A percentile compares a stretch with the other conserved stretches of the same genome.
Conservation (phyloP, 2,888 invertebrate species). For the Hyalella azteca region DNA sequence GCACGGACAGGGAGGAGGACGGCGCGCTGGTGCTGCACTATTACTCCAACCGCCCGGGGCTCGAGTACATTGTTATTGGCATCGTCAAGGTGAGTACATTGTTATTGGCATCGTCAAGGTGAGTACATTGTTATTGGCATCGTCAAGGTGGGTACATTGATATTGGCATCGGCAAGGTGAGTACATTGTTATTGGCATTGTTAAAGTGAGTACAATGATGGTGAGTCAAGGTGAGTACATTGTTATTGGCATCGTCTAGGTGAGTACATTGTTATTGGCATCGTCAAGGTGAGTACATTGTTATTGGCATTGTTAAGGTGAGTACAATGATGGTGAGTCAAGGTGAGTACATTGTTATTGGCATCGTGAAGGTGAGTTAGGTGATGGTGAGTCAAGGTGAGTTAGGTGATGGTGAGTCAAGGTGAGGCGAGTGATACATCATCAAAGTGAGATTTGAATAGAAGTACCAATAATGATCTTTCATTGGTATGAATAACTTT, state of each 20-base stretch:
- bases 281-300: constrained; percentile 79
- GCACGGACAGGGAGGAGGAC: constrained; percentile 86
- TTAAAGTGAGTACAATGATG: not conserved
- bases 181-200: not conserved
- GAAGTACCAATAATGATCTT: no score
- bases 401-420: constrained; percentile 74
- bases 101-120: not conserved
- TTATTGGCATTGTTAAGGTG: constrained; percentile 96
- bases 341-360: constrained; percentile 95
- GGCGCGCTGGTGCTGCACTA: constrained; percentile 91
- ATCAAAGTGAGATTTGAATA: no score
- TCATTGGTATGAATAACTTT: no score
- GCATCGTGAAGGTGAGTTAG: constrained; percentile 86
- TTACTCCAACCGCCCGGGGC: constrained; percentile 90
- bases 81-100: constrained; percentile 81
- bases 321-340: no score
- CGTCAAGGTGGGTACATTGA: not conserved
- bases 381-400: constrained; percentile 83
- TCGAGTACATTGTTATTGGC: constrained; percentile 95
- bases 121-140: not conserved
- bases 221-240: not conserved
- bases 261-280: not conserved
- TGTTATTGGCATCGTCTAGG: not conserved
- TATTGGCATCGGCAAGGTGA: not conserved
- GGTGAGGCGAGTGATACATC: constrained; percentile 69